Conservation (phyloP, 2,113 vertebrate species). For the Dromas ardeola region DNA sequence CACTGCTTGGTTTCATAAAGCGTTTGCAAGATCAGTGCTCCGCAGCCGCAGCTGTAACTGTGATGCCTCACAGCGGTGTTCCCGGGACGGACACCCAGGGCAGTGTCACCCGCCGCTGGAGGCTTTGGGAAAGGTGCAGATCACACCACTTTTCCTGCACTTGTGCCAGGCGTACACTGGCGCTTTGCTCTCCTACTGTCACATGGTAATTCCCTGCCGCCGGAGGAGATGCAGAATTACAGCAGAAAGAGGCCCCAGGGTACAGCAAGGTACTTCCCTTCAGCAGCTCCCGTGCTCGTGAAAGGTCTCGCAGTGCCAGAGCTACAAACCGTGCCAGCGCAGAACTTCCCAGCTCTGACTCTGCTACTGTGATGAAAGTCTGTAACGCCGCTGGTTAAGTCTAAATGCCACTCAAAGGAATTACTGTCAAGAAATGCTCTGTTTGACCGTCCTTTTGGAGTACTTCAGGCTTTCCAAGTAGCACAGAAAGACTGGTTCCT, state of each 20-base stretch:
- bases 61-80: fast-evolving
- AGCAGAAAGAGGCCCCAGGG: background rate
- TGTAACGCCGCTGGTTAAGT: background rate
- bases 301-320: background rate
- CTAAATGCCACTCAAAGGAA: background rate
- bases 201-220: background rate
- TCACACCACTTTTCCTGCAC: fast-evolving
- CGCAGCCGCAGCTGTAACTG: background rate
- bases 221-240: background rate
- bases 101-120: background rate
- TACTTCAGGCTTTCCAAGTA: background rate
- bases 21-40: background rate
- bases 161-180: fast-evolving
- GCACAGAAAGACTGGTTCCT: background rate
- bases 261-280: background rate
- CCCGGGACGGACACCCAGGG: background rate
- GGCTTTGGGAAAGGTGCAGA: background rate
- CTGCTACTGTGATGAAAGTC: background rate
- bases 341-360: background rate
- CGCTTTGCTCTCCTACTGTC: background rate
- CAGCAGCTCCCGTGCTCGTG: background rate
- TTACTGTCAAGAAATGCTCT: background rate
- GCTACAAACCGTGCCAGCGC: background rate
- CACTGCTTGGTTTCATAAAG: background rate
- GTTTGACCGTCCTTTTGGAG: background rate